phyloP scores from a whole-genome alignment of 2,113 vertebrate genomes.

The Pelecanoides urinatrix region DNA sequence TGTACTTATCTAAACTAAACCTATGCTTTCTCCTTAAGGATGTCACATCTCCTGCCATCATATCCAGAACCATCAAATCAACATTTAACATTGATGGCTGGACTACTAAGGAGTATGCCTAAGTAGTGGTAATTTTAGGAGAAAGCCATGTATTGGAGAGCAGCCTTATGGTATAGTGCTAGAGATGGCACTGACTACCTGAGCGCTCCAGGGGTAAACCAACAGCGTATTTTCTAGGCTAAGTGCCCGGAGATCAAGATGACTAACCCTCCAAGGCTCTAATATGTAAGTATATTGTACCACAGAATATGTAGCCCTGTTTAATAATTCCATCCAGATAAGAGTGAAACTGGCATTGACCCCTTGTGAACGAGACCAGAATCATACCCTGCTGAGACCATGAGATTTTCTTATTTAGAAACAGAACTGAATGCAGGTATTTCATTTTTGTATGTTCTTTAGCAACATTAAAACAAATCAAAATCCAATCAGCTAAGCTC shows the following conservation, averaged over 20 bases:
- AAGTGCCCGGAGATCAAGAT: not conserved
- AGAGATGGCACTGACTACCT: not conserved
- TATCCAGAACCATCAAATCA: not conserved
- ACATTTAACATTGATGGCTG: not conserved
- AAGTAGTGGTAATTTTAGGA: not conserved
- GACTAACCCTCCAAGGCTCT: not conserved
- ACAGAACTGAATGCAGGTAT: not conserved
- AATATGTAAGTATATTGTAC: not conserved
- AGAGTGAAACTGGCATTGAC: not conserved
- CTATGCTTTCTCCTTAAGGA: not conserved
- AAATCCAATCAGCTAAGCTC: not conserved
- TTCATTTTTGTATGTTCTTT: not conserved
- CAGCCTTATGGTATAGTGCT: not conserved
- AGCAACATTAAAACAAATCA: not conserved
- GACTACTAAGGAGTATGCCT: not conserved
- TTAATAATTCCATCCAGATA: not conserved
- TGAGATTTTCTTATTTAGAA: not conserved
- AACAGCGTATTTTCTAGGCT: not conserved
- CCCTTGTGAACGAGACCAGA: not conserved
- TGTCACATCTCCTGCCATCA: not conserved
- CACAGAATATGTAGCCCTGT: not conserved
- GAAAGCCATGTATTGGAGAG: not conserved
- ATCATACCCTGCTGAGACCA: not conserved
- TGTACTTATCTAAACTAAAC: not conserved
- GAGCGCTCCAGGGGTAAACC: not conserved